Evolutionary conservation across 1,140 invertebrate species (phyloP).

Genomic region (Drepana arcuata): DNA sequence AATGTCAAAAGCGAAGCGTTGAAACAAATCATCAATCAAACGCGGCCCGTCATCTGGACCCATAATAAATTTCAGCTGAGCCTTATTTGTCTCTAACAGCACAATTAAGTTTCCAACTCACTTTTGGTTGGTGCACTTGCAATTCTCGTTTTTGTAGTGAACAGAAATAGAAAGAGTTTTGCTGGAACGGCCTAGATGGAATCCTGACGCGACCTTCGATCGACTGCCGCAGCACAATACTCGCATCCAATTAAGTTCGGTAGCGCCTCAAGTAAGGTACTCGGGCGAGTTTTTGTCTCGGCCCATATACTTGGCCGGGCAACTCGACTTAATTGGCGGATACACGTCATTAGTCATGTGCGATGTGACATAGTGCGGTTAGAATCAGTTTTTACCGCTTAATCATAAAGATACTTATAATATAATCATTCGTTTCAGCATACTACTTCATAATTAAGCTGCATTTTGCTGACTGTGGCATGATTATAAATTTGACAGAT

Average conservation of each 20-base stretch:
- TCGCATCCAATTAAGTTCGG: conserved; percentile 60
- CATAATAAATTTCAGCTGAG: conserved; percentile 4
- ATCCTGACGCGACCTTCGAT: conserved; percentile 45
- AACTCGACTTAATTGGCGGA: conserved; percentile 61
- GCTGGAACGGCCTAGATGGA: conserved; percentile 10
- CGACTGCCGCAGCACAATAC: conserved; percentile 36
- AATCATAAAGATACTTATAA: no score
- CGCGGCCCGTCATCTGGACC: conserved; percentile 1
- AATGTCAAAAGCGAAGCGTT: no score
- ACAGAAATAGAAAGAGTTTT: conserved; percentile 21
- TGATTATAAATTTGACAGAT: no score
- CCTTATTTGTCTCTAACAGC: conserved; percentile 2
- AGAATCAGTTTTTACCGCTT: no score
- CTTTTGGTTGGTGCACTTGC: conserved; percentile 20
- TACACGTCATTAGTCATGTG: conserved; percentile 48
- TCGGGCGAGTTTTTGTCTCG: conserved; percentile 52
- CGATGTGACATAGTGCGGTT: conserved; percentile 19
- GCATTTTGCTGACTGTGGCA: no score
- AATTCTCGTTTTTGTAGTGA: conserved; percentile 18
- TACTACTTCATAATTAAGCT: no score
- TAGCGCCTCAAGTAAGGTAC: conserved; percentile 46
- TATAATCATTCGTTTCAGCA: no score
- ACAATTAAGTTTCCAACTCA: conserved; percentile 37
- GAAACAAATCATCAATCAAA: conserved; percentile 12
- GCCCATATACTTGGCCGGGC: conserved; percentile 19